Evolutionary conservation across 2,797 vertebrate species (phyloP), one percentile per base, ranked within the genome.

Genomic region (Pseudomugil tenellus): DNA sequence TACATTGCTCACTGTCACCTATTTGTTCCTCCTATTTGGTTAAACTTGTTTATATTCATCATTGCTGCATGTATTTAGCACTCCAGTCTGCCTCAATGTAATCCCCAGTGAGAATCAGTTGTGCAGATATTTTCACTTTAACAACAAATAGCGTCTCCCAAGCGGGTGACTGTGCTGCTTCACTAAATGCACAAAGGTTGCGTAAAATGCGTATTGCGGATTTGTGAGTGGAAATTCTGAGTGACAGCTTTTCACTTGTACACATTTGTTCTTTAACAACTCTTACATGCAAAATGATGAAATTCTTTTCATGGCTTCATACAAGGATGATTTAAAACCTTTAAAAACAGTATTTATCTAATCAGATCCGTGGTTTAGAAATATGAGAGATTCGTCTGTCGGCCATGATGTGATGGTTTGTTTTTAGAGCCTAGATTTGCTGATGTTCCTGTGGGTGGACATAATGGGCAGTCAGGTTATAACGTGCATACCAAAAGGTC

Each of bases 351-450:
- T 10, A n/a, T 70, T 54, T 67, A 53, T 80, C 32, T 63, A 67
- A 80, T 83, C 31, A 46, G 57, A 75, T 83, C 59, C 70, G 41
- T 23, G 49, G 63, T 82, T 89, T 72, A 60, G 72, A 85, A 77
- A 80, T 25, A 19, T 26, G 76, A 88, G 79, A 58, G 41, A 67
- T 80, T 35, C 74, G 28, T 64, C 35, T 52, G 65, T 57, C 67
- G 29, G 76, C 70, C 28, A 10, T 37, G 59, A 57, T 67, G 69
- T 19, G 19, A 57, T 49, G 49, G 81, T 86, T 89, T 89, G 84
- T 91, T 89, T 89, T 84, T 77, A 66, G 58, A 81, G 67, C 32
- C 70, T 54, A 32, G 3, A 67, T 84, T 78, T 80, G 76, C 79
- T 67, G 63, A 61, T 54, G 63, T 28, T 51, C 51, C 56, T 37